Evolutionary conservation across 2,797 vertebrate genomes (phyloP), one percentile per base, ranked within the genome.

Genomic region (Brachymystax lenok): DNA sequence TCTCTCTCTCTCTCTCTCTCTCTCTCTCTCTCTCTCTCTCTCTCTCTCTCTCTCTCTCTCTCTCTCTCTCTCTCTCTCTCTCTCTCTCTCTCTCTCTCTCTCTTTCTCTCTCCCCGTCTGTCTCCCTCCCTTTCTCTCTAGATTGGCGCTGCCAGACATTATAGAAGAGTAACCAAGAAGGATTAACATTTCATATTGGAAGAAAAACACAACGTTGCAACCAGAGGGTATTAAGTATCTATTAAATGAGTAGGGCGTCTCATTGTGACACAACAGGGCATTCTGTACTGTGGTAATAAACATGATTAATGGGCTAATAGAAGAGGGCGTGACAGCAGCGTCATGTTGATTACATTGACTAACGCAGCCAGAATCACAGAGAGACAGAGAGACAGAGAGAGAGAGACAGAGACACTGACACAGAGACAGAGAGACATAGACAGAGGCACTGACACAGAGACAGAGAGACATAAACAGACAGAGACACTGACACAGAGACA

Each of bases 281-380:
- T 80, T 78, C 70, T 79, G 75, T 73, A 72, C 74, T 67, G 68
- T 73, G 66, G 52, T 33, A 21, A 35, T 35, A 35, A 35, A 35
- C 19, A 71, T 77, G 73, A 81, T 83, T 80, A 78, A 82, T 85
- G 69, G 70, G 71, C 77, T 76, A 52, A 85, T 74, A 85, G 77
- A 82, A 76, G 74, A 82, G 24, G 73, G 27, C 10, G 66, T 80
- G 75, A 86, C 77, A 74, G 77, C 35, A 35, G 35, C 35, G 71
- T 79, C 71, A 88, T 92, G 86, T 89, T 91, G 81, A 87, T 88
- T 84, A 67, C 59, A 92, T 90, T 88, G 83, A 75, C 73, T 63
- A 69, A 4, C 4, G 6, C 40, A 67, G 61, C 52, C 17, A 54
- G 28, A 78, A 51, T 50, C 77, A 2, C 67, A 82, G 77, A 81